Percentiles rank a stretch among this genome's conserved stretches.
Evolutionary conservation across 2,888 invertebrate genomes (phyloP).

Genomic region (Eilema griseolum): DNA sequence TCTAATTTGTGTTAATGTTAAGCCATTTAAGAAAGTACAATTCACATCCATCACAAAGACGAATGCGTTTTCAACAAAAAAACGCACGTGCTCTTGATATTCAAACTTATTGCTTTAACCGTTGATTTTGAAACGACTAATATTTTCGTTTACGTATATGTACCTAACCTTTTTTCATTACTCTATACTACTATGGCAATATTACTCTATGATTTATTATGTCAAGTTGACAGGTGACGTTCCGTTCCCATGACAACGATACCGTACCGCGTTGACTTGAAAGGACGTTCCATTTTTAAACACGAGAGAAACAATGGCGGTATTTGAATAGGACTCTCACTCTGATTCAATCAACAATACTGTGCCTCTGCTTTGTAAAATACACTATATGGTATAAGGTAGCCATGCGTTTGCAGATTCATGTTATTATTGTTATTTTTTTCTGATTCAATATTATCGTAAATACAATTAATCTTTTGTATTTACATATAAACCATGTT

Average conservation of each 20-base stretch:
- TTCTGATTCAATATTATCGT: not conserved
- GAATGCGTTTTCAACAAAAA: slow-evolving; percentile 34
- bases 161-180: slow-evolving; percentile 21
- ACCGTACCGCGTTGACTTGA: slow-evolving; percentile 52
- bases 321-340: slow-evolving; percentile 76
- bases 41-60: slow-evolving; percentile 40
- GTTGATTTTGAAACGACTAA: slow-evolving; percentile 32
- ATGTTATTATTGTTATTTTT: not conserved
- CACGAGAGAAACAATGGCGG: slow-evolving; percentile 71
- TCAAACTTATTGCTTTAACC: slow-evolving; percentile 27
- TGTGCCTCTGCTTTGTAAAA: slow-evolving; percentile 58
- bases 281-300: slow-evolving; percentile 74
- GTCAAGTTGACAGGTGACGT: slow-evolving; percentile 64
- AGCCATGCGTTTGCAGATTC: slow-evolving; percentile 19
- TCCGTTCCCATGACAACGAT: slow-evolving; percentile 63
- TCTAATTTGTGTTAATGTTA: slow-evolving; percentile 49
- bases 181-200: slow-evolving; percentile 23
- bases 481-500: not conserved
- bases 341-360: slow-evolving; percentile 77
- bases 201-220: slow-evolving; percentile 40
- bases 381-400: slow-evolving; percentile 37
- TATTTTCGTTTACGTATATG: slow-evolving; percentile 32
- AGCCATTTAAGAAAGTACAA: slow-evolving; percentile 35
- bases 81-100: slow-evolving; percentile 24
- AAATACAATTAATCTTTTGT: not conserved